Evolutionary conservation across 2,888 invertebrate genomes (phyloP).

Genomic region (Tachystola acroxantha): DNA sequence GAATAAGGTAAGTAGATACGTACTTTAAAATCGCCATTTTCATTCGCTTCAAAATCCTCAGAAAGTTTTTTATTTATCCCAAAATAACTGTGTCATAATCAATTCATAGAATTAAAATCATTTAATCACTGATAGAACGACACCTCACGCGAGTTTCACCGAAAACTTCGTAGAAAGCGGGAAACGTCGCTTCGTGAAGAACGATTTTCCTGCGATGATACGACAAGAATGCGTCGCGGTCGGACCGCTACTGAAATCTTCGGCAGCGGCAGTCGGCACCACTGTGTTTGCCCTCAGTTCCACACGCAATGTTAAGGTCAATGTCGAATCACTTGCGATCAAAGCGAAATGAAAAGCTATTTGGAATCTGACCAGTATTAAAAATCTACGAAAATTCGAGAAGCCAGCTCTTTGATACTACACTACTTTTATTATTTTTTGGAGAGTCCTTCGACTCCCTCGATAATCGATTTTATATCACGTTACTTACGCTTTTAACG

Average conservation of each 20-base stretch:
- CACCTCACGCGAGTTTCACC: background rate
- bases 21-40: background rate
- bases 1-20: no score
- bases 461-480: no score
- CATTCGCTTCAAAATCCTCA: background rate
- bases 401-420: no score
- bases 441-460: no score
- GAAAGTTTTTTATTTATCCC: conserved; percentile 1
- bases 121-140: background rate
- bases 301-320: conserved; percentile 20
- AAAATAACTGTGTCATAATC: conserved; percentile 3
- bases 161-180: background rate
- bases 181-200: conserved; percentile 8
- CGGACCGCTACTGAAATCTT: conserved; percentile 26
- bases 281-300: conserved; percentile 11
- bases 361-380: no score
- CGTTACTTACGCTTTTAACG: no score
- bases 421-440: no score
- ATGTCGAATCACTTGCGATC: conserved; percentile 14
- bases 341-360: background rate
- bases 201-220: conserved; percentile 5
- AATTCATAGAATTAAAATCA: background rate
- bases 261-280: conserved; percentile 12
- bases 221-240: conserved; percentile 22
- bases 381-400: no score